Base-by-base conservation (phyloP, 2,888 invertebrate species). In the Lymantria dispar region DNA sequence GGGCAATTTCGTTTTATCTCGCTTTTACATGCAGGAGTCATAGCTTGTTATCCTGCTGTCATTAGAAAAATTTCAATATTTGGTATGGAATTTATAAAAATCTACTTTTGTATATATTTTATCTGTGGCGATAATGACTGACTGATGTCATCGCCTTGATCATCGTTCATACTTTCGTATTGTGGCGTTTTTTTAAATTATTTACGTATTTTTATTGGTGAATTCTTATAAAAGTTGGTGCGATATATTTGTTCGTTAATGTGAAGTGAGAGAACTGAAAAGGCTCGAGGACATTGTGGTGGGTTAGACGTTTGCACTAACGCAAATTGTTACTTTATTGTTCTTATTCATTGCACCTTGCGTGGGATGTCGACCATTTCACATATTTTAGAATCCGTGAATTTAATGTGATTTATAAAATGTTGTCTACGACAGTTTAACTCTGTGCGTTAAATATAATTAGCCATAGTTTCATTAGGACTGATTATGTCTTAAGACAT, bases 361-460 rank as follows among this genome's bases (percentile, higher is more conserved):
- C 85, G 89, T 90, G 86, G 89, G 90, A 78, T 82, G 85, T 79
- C 75, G 74, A 76, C 72, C 72, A 78, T 72, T 70, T 71, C 50
- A 65, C 53, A 52, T 60, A 62, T 59, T 63, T 58, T 51, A 55
- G 42, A 50, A 57, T 54, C 54, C 52, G 43, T 29, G 42, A 45
- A 43, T 47, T 40, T 52, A 38, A 10, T 38, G 38, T n/a, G 11
- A n/a, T 38, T 38, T 38, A n/a, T 7, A 2, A 38, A 12, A 38
- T 3, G n/a, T 38, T 38, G 10, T n/a, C n/a, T 38, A 10, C n/a
- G 1, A 7, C 38, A 38, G 38, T n/a, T 33, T 38, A 40, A 15
- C 38, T 2, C 7, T n/a, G 39, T 13, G 8, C 13, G 8, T 13
- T 39, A n/a, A 39, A 40, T 22, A 15, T 40, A 14, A 40, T 36